Conservation (phyloP, 2,888 invertebrate genomes). For the Alviniconcha strummeri region DNA sequence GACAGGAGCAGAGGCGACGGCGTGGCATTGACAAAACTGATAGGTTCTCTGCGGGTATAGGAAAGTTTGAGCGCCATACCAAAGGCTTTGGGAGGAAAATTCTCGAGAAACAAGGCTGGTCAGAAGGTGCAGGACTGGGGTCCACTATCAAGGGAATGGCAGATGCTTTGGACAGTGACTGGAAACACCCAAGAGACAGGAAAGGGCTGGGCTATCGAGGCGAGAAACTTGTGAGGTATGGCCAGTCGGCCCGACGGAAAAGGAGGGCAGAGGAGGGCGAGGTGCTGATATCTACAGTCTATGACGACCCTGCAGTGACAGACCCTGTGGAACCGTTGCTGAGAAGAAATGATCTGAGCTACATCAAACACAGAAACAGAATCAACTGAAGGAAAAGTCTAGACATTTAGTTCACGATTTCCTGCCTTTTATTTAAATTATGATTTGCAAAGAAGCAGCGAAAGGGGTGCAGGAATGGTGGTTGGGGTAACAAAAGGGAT, state of each 20-base stretch:
- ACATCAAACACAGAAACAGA: conserved; percentile 50
- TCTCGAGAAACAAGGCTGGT: conserved; percentile 76
- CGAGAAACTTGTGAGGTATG: conserved; percentile 55
- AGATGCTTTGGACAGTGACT: conserved; percentile 68
- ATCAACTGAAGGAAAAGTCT: conserved; percentile 17
- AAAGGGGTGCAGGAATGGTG: too few relatives aligned
- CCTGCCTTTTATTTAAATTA: too few relatives aligned
- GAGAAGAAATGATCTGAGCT: conserved; percentile 61
- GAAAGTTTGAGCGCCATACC: conserved; percentile 74
- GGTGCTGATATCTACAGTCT: conserved; percentile 57
- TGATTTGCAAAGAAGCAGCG: too few relatives aligned
- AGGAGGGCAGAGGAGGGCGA: conserved; percentile 24
- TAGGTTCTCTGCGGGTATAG: conserved; percentile 63
- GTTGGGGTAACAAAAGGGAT: too few relatives aligned
- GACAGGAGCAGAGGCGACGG: conserved; percentile 66
- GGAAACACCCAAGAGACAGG: conserved; percentile 64
- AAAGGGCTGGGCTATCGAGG: conserved; percentile 69
- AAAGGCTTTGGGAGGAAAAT: conserved; percentile 75
- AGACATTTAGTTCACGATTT: too few relatives aligned
- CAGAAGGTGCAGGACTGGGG: conserved; percentile 76
- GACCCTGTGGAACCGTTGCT: conserved; percentile 65
- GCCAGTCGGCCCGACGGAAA: conserved; percentile 33
- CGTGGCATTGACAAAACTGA: conserved; percentile 60
- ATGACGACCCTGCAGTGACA: conserved; percentile 63
- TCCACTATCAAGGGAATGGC: conserved; percentile 67